Conservation (phyloP, 2,888 invertebrate species). For the Mythimna ferrago region DNA sequence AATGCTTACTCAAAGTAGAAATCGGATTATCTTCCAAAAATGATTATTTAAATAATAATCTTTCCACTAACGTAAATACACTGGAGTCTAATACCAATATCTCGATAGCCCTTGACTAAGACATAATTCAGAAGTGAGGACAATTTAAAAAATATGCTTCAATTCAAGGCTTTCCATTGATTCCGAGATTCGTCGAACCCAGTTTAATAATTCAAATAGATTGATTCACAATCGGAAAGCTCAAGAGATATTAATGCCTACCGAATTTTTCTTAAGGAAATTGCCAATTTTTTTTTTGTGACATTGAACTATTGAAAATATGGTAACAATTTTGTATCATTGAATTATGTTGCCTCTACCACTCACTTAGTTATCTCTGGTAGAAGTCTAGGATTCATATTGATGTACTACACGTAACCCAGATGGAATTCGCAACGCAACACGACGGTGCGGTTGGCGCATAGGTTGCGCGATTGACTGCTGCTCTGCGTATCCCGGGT, state of each 20-base stretch:
- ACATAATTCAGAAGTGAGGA: constrained; percentile 28
- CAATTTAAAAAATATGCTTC: constrained; percentile 5
- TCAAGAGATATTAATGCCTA: constrained; percentile 7
- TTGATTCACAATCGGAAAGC: constrained; percentile 29
- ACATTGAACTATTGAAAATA: background rate
- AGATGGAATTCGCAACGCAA: too few species aligned
- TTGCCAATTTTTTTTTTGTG: constrained; percentile 14
- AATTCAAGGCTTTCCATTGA: background rate
- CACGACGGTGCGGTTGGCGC: too few species aligned
- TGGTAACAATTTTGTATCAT: background rate
- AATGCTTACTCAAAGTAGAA: constrained; percentile 1
- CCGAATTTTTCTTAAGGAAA: constrained; percentile 11
- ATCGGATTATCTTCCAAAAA: constrained; percentile 12
- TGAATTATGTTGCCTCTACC: background rate
- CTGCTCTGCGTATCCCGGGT: too few species aligned
- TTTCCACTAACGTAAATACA: background rate
- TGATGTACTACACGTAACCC: background rate
- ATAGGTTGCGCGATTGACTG: too few species aligned
- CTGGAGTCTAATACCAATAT: background rate
- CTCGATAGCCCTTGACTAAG: background rate
- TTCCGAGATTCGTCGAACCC: background rate
- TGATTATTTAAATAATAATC: constrained; percentile 14
- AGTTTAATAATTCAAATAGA: constrained; percentile 24
- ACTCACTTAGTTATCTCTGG: background rate
- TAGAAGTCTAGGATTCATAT: background rate